Evolutionary conservation across 2,888 invertebrate species (phyloP).

Genomic region (Diarsia brunnea): DNA sequence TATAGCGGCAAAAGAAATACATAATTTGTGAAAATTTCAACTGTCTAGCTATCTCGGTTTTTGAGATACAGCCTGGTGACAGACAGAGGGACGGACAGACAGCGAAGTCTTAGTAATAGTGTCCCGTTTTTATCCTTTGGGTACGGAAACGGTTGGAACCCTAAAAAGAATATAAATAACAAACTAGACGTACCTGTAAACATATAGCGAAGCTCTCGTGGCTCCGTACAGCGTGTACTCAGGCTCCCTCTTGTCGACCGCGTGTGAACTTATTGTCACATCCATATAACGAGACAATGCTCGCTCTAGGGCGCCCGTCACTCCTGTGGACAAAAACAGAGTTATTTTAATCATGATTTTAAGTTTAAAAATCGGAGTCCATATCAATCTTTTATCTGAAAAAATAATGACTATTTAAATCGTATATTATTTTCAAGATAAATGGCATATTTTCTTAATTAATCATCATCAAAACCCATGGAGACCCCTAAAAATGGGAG

Average conservation of each 20-base stretch:
- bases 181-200: constrained; percentile 94
- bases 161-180: no score
- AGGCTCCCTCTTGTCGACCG: constrained; percentile 96
- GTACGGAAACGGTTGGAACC: no score
- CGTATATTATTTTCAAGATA: background rate
- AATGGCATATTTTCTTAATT: background rate
- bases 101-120: no score
- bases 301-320: constrained; percentile 93
- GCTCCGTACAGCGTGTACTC: constrained; percentile 98
- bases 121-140: no score
- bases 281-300: constrained; percentile 95
- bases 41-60: no score
- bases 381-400: background rate
- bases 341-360: background rate
- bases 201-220: constrained; percentile 94
- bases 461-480: background rate
- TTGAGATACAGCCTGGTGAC: no score
- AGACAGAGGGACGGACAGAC: no score
- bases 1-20: no score
- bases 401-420: background rate
- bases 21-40: no score
- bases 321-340: constrained; percentile 71
- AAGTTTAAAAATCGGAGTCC: background rate
- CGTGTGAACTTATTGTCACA: constrained; percentile 92
- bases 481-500: background rate